Evolutionary conservation across 2,888 invertebrate species (phyloP).

Genomic region (Zeuzera pyrina): DNA sequence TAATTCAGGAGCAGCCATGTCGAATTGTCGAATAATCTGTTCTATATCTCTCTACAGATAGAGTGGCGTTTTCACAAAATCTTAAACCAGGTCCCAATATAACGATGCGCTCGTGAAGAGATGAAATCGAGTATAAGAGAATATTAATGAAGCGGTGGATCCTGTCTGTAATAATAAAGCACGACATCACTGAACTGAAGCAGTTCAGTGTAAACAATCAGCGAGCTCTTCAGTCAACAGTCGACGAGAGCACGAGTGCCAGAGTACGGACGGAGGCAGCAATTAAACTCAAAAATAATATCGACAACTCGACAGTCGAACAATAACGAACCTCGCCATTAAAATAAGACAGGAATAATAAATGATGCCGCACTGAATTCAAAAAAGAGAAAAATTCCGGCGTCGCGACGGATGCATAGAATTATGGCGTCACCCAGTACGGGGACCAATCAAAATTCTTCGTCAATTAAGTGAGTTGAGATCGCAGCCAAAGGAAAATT

Average conservation of each 20-base stretch:
- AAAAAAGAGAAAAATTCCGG: constrained; percentile 33
- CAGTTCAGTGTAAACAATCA: constrained; percentile 1
- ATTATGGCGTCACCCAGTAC: constrained; percentile 52
- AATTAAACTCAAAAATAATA: constrained; percentile 64
- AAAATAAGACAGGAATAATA: constrained; percentile 70
- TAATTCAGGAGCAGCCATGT: too few relatives aligned
- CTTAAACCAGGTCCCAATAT: too few relatives aligned
- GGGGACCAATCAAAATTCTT: constrained; percentile 70
- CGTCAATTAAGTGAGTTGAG: constrained; percentile 70
- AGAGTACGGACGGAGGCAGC: too few relatives aligned
- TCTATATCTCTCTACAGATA: too few relatives aligned
- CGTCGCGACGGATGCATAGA: constrained; percentile 61
- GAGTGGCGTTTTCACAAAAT: too few relatives aligned
- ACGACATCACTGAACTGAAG: too few relatives aligned
- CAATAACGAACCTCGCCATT: constrained; percentile 68
- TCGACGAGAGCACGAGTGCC: constrained; percentile 10
- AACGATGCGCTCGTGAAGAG: too few relatives aligned
- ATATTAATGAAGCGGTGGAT: too few relatives aligned
- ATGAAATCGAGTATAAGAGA: too few relatives aligned
- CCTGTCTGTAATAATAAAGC: too few relatives aligned
- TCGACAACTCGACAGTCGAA: constrained; percentile 42
- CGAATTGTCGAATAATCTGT: too few relatives aligned
- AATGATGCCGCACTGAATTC: constrained; percentile 50
- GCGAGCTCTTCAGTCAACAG: constrained; percentile 31
- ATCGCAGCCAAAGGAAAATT: constrained; percentile 69